Conservation (phyloP, 2,797 vertebrate genomes). For the Acipenser oxyrinchus region DNA sequence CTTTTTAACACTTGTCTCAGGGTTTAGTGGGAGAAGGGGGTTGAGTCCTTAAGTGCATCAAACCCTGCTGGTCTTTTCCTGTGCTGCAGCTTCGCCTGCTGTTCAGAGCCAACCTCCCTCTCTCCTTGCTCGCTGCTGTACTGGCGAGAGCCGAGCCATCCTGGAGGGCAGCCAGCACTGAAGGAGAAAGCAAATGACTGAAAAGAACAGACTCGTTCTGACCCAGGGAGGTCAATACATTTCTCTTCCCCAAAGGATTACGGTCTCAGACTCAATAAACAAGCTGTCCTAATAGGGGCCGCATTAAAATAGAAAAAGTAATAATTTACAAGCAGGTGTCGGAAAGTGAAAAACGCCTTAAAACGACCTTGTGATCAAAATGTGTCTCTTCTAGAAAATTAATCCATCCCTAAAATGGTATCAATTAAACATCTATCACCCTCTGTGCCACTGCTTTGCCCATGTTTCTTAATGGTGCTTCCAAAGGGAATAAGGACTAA, state of each 20-base stretch:
- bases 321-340: neutral
- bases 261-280: neutral
- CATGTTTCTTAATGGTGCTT: neutral
- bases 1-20: too few species aligned
- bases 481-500: neutral
- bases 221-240: neutral
- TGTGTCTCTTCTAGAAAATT: neutral
- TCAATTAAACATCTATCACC: neutral
- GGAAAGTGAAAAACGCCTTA: neutral
- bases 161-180: neutral
- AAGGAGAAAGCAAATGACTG: neutral
- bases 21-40: too few species aligned
- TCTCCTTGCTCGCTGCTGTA: neutral
- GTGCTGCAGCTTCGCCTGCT: neutral
- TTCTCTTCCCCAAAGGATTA: constrained; percentile 1
- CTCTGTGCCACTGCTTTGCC: neutral
- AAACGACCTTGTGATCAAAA: neutral
- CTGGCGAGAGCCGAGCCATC: neutral
- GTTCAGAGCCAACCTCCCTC: neutral
- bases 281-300: neutral
- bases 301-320: neutral
- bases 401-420: neutral
- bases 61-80: neutral
- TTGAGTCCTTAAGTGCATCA: neutral
- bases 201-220: constrained; percentile 1